Conservation (phyloP, 2,113 vertebrate genomes). For the Mastomys coucha region DNA sequence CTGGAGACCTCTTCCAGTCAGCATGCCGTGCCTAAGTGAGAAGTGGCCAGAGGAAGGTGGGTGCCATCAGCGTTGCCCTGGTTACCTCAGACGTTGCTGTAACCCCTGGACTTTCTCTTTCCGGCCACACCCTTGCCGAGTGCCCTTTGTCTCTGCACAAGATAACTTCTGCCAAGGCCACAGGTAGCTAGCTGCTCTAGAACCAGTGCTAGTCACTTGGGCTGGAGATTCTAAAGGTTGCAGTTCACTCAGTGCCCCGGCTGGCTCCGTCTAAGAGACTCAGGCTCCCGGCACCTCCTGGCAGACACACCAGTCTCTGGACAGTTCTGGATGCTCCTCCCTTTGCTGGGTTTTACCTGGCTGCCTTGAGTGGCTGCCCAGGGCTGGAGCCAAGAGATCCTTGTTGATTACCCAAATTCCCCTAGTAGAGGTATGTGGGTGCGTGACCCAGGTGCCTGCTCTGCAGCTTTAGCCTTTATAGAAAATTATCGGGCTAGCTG, state of each 20-base stretch:
- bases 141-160: neutral
- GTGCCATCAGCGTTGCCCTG: neutral
- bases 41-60: too few species aligned
- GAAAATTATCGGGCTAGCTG: neutral
- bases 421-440: neutral
- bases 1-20: neutral
- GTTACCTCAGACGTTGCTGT: neutral
- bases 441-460: constrained; percentile 5
- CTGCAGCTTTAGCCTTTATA: neutral
- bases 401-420: constrained; percentile 20
- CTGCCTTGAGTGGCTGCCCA: neutral
- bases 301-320: neutral
- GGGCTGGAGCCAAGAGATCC: neutral
- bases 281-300: neutral
- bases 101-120: neutral
- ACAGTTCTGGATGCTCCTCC: neutral
- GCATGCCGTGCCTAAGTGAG: neutral
- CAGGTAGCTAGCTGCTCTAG: neutral
- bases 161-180: neutral
- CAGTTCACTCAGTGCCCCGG: neutral
- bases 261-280: neutral
- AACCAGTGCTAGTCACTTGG: neutral
- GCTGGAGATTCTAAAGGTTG: neutral
- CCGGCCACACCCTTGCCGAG: neutral
- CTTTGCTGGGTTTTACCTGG: rapidly evolving